Evolutionary conservation across 2,113 vertebrate species (phyloP), one percentile per base, ranked within the genome.

Genomic region (Coregonus clupeaformis): DNA sequence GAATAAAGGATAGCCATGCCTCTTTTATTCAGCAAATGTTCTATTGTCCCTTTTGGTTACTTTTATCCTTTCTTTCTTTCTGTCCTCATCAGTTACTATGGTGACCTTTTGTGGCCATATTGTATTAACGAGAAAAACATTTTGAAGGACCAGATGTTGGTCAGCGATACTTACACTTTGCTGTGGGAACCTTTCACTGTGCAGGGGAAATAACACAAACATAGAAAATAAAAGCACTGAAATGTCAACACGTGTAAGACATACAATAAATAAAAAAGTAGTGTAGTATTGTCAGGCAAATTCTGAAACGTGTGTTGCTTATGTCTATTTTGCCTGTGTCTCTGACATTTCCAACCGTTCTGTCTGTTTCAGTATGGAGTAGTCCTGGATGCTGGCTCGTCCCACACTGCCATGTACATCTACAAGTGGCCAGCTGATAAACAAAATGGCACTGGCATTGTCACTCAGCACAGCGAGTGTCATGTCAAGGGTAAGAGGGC

Each of bases 321-420:
- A 18, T 16, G 18, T 14, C 1, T 59, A 63, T 36, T 70, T 57
- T 27, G 9, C 20, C 29, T 65, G 2, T 5, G n/a, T 45, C 20
- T 25, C n/a, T 36, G 24, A 52, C 27, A 11, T 42, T 42, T n/a
- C 55, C 2, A 22, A 11, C 66, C 3, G 57, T 32, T 57, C 49
- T 79, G 36, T 42, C 36, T 42, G 0, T 77, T 64, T 70, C 78
- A 98, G 97, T 96, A 95, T 0, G 96, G 97, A 3, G 90, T 98
- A 1, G 96, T 98, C 77, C 84, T 98, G 11, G 97, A 98, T 0
- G 96, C 97, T 0, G 96, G 96, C 63, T 97, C 96, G 60, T 97
- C 95, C 0, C 96, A 98, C 89, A 97, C 96, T 0, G 77, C 94
- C 25, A 88, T 98, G 85, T 97, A 91, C 68, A 83, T 96, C 72